These are phyloP conservation scores for Drosophila barbarae DNA, from an alignment of 2,888 invertebrate genomes.

Conservation along the genomic window DNA sequence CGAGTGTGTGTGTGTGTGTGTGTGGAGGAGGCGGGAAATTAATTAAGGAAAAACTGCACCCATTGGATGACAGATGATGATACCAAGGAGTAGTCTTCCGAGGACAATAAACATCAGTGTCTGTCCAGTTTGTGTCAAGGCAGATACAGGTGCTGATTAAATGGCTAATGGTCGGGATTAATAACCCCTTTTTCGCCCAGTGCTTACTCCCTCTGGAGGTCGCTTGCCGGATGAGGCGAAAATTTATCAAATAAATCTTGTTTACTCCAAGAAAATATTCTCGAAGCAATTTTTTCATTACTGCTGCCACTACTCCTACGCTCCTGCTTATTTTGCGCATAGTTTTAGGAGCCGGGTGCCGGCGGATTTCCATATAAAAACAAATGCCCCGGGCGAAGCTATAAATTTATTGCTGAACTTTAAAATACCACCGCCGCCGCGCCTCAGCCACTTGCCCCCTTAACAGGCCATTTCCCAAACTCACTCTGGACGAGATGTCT, in stretches of 20 bases:
- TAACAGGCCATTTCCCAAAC: conserved; percentile 8
- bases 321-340: conserved; percentile 50
- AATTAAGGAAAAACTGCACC: conserved; percentile 45
- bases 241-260: conserved; percentile 48
- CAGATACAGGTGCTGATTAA: conserved; percentile 49
- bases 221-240: background rate
- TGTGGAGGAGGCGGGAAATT: conserved; percentile 23
- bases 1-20: conserved; percentile 1
- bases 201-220: background rate
- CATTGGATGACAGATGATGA: conserved; percentile 50
- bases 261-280: conserved; percentile 51
- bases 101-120: conserved; percentile 50
- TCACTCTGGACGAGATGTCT: conserved; percentile 4
- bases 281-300: conserved; percentile 58
- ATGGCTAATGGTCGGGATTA: conserved; percentile 38
- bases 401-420: conserved; percentile 71
- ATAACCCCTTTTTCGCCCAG: conserved; percentile 27
- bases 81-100: conserved; percentile 41
- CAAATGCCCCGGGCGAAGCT: conserved; percentile 51
- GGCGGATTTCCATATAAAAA: conserved; percentile 34
- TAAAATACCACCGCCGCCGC: conserved; percentile 63
- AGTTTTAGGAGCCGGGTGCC: conserved; percentile 35
- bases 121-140: conserved; percentile 39
- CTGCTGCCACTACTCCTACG: conserved; percentile 28
- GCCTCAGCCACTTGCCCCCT: conserved; percentile 33